Evolutionary conservation across 2,113 vertebrate species (phyloP), one percentile per base, ranked within the genome.

Genomic region (Otocyon megalotis): DNA sequence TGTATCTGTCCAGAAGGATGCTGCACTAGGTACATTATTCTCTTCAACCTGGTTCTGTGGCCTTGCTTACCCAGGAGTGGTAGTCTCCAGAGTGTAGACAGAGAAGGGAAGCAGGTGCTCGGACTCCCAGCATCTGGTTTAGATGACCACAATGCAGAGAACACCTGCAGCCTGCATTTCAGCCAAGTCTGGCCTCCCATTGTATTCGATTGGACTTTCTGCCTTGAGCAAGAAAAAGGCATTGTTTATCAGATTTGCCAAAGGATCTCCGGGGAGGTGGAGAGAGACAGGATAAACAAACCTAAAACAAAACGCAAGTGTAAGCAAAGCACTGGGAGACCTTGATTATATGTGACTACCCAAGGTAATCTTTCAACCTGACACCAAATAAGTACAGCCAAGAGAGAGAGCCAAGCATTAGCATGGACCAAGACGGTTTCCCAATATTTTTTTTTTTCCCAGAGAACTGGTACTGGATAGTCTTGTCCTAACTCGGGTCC

Each of bases 71-170:
- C 48, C 4, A 96, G 43, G 94, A 94, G 84, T 94, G 58, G 76
- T 81, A 85, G 96, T 97, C 98, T 97, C 98, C 71, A 0, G 58
- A 93, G 97, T 32, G n/a, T 17, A 2, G 97, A 97, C 98, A 98
- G 97, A 98, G 97, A 98, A 98, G 98, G 99, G 98, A 99, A 99
- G 97, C 99, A 99, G 99, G 98, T 99, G 99, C 98, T 98, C 96
- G 94, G 96, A 84, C 94, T 98, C 97, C 97, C 97, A 83, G 97
- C 99, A 99, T 99, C 98, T 99, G 99, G 97, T 99, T 98, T 98
- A 97, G 98, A 99, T 98, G 98, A 98, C 97, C 98, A 98, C 98
- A 99, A 99, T 98, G 89, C 98, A 79, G 93, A 96, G 97, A 98
- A 98, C 99, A 99, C 99, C 99, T 99, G 99, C 98, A 98, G 93